Percentiles rank a stretch among this genome's conserved stretches.
These are phyloP conservation scores for Nothobranchius furzeri DNA, from an alignment of 2,113 vertebrate species.

Conservation along the genomic window DNA sequence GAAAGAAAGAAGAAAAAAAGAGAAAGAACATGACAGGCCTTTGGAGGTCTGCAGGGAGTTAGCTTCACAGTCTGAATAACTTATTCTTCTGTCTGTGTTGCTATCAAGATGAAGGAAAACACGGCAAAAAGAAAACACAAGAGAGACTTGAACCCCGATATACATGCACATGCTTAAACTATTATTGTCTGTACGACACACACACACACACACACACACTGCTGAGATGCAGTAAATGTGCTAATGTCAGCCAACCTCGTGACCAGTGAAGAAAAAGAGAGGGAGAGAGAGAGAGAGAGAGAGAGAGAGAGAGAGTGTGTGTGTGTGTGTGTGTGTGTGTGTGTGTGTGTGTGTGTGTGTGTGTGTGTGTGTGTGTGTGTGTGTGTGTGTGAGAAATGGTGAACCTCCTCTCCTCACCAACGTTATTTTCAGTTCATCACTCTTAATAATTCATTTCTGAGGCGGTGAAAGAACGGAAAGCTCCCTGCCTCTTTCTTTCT, in stretches of 20 bases:
- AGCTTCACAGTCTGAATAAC: constrained; percentile 58
- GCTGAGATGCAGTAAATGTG: constrained; percentile 40
- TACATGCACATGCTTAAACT: constrained; percentile 1
- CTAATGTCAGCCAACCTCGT: constrained; percentile 34
- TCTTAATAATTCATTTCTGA: constrained; percentile 76
- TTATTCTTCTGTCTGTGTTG: constrained; percentile 50
- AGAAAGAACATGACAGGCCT: constrained; percentile 53
- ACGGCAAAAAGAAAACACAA: neutral
- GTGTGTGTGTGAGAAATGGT: constrained; percentile 23
- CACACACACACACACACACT: constrained; percentile 12
- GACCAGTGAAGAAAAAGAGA: constrained; percentile 40
- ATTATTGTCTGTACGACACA: constrained; percentile 4
- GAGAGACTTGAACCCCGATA: neutral
- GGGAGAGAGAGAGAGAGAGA: too few species aligned
- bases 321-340: constrained; percentile 1
- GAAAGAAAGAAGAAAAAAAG: constrained; percentile 14
- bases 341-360: constrained; percentile 20
- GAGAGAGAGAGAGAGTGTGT: neutral
- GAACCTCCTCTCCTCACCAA: constrained; percentile 47
- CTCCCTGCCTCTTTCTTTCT: constrained; percentile 37
- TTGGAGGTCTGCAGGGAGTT: constrained; percentile 61
- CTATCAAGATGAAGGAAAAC: constrained; percentile 33
- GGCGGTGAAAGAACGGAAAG: constrained; percentile 51
- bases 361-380: constrained; percentile 10
- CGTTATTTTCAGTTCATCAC: constrained; percentile 78